Evolutionary conservation across 2,113 vertebrate genomes (phyloP).

Genomic region (Burhinus oedicnemus): DNA sequence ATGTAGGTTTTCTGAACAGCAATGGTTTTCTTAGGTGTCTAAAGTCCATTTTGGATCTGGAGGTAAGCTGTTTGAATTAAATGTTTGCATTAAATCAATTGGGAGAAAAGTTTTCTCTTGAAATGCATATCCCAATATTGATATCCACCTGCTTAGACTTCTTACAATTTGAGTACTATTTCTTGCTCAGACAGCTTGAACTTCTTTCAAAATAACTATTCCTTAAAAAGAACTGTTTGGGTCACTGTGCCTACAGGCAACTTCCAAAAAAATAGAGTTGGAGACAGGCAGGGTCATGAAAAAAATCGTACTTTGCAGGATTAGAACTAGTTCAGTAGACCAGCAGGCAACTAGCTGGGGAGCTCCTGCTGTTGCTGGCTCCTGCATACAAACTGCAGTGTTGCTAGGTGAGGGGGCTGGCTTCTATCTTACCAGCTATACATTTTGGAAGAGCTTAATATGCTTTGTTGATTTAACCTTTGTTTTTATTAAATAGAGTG

Average conservation of each 20-base stretch:
- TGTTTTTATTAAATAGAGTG: background rate
- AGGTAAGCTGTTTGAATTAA: background rate
- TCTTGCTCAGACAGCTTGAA: background rate
- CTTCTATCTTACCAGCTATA: accelerated
- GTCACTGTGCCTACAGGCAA: background rate
- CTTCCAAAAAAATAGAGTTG: background rate
- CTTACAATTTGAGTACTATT: background rate
- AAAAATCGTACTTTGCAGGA: background rate
- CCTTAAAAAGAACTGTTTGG: background rate
- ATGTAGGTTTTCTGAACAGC: background rate
- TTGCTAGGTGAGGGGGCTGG: background rate
- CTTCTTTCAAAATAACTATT: background rate
- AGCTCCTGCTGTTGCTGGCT: background rate
- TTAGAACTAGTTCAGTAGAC: background rate
- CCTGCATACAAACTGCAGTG: background rate
- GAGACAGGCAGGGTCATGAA: background rate
- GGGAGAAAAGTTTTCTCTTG: background rate
- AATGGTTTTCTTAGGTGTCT: background rate
- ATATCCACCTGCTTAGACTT: background rate
- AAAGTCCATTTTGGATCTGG: background rate
- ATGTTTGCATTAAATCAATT: background rate
- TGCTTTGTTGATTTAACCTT: background rate
- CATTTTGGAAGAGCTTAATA: background rate
- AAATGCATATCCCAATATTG: background rate
- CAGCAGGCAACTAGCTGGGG: background rate